These are phyloP conservation scores for Fukomys damarensis DNA, from an alignment of 2,113 vertebrate species.

Conservation along the genomic window DNA sequence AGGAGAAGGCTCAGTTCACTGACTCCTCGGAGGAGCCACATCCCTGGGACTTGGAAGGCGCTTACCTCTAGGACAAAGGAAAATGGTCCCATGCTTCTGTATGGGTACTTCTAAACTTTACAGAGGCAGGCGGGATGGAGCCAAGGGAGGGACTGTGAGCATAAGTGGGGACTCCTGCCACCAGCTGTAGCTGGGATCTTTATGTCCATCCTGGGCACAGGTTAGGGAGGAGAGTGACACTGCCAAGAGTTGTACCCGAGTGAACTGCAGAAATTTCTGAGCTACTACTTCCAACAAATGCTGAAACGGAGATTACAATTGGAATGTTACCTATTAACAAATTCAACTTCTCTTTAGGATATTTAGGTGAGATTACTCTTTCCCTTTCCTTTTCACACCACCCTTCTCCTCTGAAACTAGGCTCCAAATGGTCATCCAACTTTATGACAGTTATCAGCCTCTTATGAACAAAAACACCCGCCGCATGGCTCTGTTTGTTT, in stretches of 20 bases:
- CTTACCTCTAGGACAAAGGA: neutral
- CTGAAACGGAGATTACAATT: too few species aligned
- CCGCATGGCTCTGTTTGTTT: neutral
- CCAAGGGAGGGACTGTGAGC: neutral
- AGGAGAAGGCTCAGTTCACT: neutral
- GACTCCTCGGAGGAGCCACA: too few species aligned
- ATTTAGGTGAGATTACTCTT: too few species aligned
- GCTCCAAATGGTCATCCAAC: neutral
- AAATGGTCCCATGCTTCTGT: neutral
- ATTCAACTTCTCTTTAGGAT: neutral
- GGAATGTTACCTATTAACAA: neutral
- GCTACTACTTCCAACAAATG: neutral
- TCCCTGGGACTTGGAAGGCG: neutral
- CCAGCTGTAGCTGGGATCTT: neutral
- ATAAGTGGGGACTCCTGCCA: neutral
- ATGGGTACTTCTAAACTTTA: neutral
- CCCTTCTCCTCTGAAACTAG: neutral
- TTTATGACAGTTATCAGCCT: slow-evolving; percentile 17
- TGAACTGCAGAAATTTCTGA: fast-evolving
- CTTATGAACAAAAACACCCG: neutral
- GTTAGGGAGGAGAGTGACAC: fast-evolving
- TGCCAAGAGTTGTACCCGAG: fast-evolving
- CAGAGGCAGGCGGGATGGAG: neutral
- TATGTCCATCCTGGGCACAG: neutral
- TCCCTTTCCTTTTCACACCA: neutral